These are phyloP conservation scores for Peromyscus leucopus DNA, from an alignment of 2,113 vertebrate genomes.

Conservation along the genomic window DNA sequence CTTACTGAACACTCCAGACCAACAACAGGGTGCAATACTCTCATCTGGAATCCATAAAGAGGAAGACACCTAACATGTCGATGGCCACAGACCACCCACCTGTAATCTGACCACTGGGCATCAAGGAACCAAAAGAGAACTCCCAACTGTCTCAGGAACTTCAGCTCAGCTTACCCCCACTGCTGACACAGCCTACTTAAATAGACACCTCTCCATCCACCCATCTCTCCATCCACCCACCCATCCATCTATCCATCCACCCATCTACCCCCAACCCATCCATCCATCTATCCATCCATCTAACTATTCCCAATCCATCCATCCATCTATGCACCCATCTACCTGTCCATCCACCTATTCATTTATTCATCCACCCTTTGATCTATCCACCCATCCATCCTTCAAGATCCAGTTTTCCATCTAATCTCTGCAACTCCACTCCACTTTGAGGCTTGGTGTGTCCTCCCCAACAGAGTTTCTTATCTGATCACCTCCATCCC, in stretches of 20 bases:
- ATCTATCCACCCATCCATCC: background rate
- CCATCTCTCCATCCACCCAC: background rate
- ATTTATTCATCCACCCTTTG: fast-evolving
- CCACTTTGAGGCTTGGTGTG: background rate
- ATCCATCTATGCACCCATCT: background rate
- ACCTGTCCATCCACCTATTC: background rate
- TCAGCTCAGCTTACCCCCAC: background rate
- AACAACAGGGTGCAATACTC: background rate
- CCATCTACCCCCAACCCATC: background rate
- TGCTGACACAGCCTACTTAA: background rate
- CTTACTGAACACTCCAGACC: background rate
- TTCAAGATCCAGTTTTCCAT: background rate
- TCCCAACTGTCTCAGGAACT: background rate
- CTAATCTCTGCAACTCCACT: background rate
- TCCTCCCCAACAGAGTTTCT: background rate
- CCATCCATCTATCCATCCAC: fast-evolving
- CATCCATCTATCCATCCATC: fast-evolving
- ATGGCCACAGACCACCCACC: no score
- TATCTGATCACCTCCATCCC: background rate
- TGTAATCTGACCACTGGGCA: background rate
- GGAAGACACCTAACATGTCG: background rate
- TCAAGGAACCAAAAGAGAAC: background rate
- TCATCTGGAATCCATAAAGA: background rate
- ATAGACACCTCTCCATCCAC: background rate
- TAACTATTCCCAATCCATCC: background rate